Percentiles rank a stretch among this genome's conserved stretches.
Conservation (phyloP, 2,888 invertebrate species). For the Hedya salicella region DNA sequence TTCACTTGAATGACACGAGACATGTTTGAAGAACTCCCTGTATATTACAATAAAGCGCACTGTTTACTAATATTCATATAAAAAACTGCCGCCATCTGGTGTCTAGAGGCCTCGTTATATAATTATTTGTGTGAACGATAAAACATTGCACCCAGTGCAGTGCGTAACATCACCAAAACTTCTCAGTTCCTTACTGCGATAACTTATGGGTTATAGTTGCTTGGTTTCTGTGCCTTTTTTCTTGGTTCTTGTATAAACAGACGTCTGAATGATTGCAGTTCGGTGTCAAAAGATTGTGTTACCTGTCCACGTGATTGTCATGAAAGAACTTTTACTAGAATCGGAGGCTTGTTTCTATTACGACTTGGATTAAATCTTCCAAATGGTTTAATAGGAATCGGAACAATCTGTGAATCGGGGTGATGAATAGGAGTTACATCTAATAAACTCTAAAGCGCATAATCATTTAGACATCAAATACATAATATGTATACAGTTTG, state of each 20-base stretch:
- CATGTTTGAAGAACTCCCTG: conserved; percentile 55
- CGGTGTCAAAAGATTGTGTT: conserved; percentile 27
- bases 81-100: conserved; percentile 80
- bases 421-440: too few relatives aligned
- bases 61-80: conserved; percentile 79
- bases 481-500: too few relatives aligned
- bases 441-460: too few relatives aligned
- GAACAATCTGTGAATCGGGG: not conserved
- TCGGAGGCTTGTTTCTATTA: conserved; percentile 15
- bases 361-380: conserved; percentile 9
- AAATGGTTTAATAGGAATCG: not conserved
- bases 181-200: not conserved
- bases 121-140: conserved; percentile 74
- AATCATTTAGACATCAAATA: too few relatives aligned
- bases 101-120: conserved; percentile 64
- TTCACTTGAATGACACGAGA: too few relatives aligned
- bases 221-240: conserved; percentile 7
- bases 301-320: conserved; percentile 23
- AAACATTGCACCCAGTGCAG: conserved; percentile 48
- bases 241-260: conserved; percentile 8
- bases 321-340: conserved; percentile 8
- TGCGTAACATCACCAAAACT: conserved; percentile 22
- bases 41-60: conserved; percentile 60
- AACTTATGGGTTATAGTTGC: conserved; percentile 16
- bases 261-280: conserved; percentile 30